Base-by-base conservation (phyloP, 1,140 invertebrate genomes). In the Teleopsis dalmanni region DNA sequence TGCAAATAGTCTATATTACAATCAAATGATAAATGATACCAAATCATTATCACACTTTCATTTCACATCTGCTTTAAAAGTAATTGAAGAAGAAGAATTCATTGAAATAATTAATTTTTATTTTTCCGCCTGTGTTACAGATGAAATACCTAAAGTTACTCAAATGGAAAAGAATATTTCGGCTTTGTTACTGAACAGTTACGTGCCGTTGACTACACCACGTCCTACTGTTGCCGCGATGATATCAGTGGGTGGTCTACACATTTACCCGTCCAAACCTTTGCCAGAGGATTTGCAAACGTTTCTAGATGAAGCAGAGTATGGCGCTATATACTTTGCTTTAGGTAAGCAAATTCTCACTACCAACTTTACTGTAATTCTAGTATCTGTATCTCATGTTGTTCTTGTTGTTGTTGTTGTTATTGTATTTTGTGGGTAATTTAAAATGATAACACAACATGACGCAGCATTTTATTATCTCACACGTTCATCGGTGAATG, bases 291-390 rank as follows among this genome's bases (percentile, higher is more conserved):
- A 67, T 29, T 26, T 70, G 0, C 41, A 67, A 23, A 51, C 55
- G 14, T 69, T 66, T 43, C 37, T 75, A 4, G 74, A 76, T 48
- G 61, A 55, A 1, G 72, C 77, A 0, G 56, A 52, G 2, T 44
- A 78, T 36, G 80, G 80, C 4, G 77, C 73, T 9, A 73, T 82
- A 3, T 81, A 76, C 51, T 77, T 81, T 27, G 80, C 73, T 55
- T 55, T 79, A 14, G 77, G 77, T 40, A 44, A 46, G 33, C 14
- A 11, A 9, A 6, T 11, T 18, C 14, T 34, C 1, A 14, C 19
- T n/a, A 9, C 19, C 8, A 11, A 3, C 22, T 26, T 18, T 14
- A 48, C 11, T 13, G n/a, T 31, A 48, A 48, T 16, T 11, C 9
- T 23, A 19, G 1, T 27, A 9, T 36, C 16, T 4, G 16, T 36